A percentile compares a stretch with the other conserved stretches of the same genome.
Conservation (phyloP, 2,888 invertebrate species). For the Leptopilina drosophilae region DNA sequence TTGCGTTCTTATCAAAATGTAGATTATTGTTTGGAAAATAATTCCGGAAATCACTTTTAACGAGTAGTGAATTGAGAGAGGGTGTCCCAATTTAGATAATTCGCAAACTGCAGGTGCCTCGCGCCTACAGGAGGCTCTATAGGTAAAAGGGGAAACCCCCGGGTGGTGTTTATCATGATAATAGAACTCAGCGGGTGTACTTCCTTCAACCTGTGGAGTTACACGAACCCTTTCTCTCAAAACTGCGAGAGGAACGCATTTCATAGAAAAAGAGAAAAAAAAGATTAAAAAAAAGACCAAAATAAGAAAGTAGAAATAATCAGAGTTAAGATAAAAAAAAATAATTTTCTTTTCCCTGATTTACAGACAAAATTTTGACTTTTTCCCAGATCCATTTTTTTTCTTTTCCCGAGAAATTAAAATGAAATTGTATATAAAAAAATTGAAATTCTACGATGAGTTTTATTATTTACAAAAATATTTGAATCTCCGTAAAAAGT, state of each 20-base stretch:
- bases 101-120: constrained; percentile 57
- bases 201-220: constrained; percentile 24
- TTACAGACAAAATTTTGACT: too few relatives aligned
- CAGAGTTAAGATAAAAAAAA: too few relatives aligned
- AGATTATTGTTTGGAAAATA: constrained; percentile 10
- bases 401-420: too few relatives aligned
- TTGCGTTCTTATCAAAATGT: neutral
- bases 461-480: too few relatives aligned
- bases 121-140: constrained; percentile 31
- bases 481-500: too few relatives aligned
- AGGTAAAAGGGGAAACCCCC: constrained; percentile 51
- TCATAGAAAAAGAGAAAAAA: too few relatives aligned
- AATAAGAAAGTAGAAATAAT: neutral
- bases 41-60: constrained; percentile 5
- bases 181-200: constrained; percentile 52
- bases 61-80: constrained; percentile 39
- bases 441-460: too few relatives aligned
- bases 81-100: constrained; percentile 62
- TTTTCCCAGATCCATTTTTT: too few relatives aligned
- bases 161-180: constrained; percentile 56
- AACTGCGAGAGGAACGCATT: neutral
- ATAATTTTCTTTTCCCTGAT: too few relatives aligned
- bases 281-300: neutral
- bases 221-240: constrained; percentile 10
- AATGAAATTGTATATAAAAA: too few relatives aligned